These are phyloP conservation scores for Cheiracanthium punctorium DNA, from an alignment of 2,888 invertebrate species.

Conservation along the genomic window DNA sequence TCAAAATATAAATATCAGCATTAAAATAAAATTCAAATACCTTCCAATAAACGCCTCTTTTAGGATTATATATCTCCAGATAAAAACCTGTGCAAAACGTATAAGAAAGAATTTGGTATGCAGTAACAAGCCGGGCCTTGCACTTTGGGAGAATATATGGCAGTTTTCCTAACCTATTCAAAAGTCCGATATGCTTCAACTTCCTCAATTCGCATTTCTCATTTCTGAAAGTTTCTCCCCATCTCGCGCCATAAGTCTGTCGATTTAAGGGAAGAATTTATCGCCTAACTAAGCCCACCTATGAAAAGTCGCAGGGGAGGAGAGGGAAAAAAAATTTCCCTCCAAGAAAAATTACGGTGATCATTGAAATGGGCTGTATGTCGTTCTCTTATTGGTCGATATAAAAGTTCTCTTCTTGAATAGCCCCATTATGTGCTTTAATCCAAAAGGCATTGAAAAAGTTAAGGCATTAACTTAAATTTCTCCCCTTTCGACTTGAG, in stretches of 20 bases:
- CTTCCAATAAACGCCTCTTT: too few species aligned
- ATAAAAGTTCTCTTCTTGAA: not conserved
- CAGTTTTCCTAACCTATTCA: not conserved
- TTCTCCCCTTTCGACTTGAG: not conserved
- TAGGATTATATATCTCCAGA: too few species aligned
- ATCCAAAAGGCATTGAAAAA: not conserved
- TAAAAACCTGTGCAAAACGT: too few species aligned
- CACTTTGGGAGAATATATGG: too few species aligned
- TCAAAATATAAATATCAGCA: too few species aligned
- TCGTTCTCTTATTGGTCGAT: too few species aligned
- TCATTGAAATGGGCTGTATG: too few species aligned
- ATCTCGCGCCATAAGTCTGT: not conserved
- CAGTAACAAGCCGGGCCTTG: too few species aligned
- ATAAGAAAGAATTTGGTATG: too few species aligned
- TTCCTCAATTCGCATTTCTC: not conserved
- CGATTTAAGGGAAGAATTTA: not conserved
- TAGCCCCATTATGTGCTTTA: not conserved
- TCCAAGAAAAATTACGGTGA: not conserved
- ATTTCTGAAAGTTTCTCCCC: not conserved
- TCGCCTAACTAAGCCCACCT: not conserved
- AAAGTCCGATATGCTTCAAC: not conserved
- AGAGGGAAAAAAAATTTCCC: not conserved
- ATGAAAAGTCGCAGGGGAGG: too few species aligned
- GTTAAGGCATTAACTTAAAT: not conserved
- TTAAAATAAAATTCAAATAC: too few species aligned